These are phyloP conservation scores for Phylloscopus whistleri DNA, from an alignment of 2,113 vertebrate species.

Conservation along the genomic window DNA sequence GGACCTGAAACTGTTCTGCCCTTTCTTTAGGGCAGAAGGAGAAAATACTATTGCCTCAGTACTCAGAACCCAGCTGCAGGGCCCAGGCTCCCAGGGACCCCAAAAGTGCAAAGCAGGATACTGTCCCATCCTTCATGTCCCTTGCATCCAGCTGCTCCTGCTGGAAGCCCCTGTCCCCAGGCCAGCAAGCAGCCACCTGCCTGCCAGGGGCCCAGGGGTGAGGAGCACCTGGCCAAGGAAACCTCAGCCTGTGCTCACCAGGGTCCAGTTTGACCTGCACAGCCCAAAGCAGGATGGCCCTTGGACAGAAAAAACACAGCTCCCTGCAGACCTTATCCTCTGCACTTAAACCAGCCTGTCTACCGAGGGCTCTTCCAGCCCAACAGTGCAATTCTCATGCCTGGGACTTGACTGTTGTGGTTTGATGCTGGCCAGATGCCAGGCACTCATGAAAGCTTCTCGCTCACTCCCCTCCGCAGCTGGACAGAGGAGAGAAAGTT, in stretches of 20 bases:
- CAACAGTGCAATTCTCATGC: not conserved
- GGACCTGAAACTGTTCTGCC: not conserved
- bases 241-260: not conserved
- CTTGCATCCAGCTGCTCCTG: not conserved
- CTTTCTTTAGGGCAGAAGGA: not conserved
- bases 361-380: not conserved
- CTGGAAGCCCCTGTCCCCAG: accelerated
- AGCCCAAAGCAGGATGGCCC: not conserved
- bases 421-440: not conserved
- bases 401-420: not conserved
- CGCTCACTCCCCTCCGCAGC: not conserved
- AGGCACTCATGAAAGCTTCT: not conserved
- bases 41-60: not conserved
- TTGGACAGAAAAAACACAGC: accelerated
- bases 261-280: not conserved
- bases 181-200: not conserved
- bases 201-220: accelerated
- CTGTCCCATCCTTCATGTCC: not conserved
- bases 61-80: not conserved
- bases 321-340: not conserved
- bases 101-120: not conserved
- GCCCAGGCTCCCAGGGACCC: not conserved
- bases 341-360: not conserved
- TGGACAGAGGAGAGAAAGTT: not conserved
- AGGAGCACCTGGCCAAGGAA: not conserved